phyloP scores from a whole-genome alignment of 1,140 invertebrate genomes.

The Limonius californicus region DNA sequence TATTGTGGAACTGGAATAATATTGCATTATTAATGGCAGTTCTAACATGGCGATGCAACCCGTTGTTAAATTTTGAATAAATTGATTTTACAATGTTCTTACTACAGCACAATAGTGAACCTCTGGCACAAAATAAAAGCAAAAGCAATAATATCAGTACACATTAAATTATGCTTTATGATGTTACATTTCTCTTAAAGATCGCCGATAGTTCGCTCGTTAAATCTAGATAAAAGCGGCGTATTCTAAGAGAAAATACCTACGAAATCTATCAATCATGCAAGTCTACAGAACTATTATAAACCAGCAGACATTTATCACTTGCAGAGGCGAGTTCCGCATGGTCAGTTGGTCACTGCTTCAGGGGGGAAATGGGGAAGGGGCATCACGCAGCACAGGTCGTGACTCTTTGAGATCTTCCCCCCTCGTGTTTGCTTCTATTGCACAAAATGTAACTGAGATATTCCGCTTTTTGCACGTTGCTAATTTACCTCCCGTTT shows the following conservation, averaged over 20 bases:
- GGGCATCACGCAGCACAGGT: conserved; percentile 22
- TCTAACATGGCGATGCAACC: too few relatives aligned
- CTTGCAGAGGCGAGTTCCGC: conserved; percentile 29
- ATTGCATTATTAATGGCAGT: too few relatives aligned
- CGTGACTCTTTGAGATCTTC: conserved; percentile 19
- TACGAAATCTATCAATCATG: conserved; percentile 30
- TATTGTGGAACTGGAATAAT: too few relatives aligned
- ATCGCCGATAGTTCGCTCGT: not conserved
- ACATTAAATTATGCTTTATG: not conserved
- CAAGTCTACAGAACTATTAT: conserved; percentile 26
- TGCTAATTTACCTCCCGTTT: too few relatives aligned
- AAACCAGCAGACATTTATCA: conserved; percentile 31
- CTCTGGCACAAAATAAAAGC: too few relatives aligned
- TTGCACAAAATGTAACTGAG: too few relatives aligned
- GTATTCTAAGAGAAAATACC: not conserved
- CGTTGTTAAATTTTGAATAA: too few relatives aligned
- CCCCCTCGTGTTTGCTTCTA: not conserved
- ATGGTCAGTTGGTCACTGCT: conserved; percentile 32
- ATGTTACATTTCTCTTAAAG: not conserved
- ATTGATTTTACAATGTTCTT: too few relatives aligned
- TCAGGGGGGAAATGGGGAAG: conserved; percentile 15
- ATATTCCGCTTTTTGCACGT: too few relatives aligned
- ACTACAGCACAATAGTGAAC: too few relatives aligned
- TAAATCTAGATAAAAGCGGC: not conserved
- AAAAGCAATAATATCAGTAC: not conserved